A percentile compares a stretch with the other conserved stretches of the same genome.
phyloP scores from a whole-genome alignment of 2,113 vertebrate species.

The Arvicanthis niloticus region DNA sequence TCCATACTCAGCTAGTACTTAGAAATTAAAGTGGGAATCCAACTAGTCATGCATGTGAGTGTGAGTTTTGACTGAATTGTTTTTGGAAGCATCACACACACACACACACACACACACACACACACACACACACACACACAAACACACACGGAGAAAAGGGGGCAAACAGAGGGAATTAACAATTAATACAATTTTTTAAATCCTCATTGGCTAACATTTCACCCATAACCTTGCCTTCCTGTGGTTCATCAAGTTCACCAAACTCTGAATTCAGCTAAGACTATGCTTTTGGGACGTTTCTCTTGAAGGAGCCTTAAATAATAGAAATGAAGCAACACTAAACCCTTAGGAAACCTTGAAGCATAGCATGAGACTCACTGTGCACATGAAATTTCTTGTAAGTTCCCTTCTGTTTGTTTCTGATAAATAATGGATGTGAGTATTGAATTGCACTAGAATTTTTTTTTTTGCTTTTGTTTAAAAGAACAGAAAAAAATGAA shows the following conservation, averaged over 20 bases:
- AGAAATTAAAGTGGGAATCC: neutral
- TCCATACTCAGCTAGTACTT: neutral
- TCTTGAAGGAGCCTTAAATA: neutral
- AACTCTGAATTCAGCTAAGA: neutral
- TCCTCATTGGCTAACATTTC: neutral
- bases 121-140: neutral
- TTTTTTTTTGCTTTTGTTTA: neutral
- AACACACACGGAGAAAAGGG: neutral
- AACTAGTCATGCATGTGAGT: neutral
- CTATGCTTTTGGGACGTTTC: neutral
- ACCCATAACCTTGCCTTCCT: neutral
- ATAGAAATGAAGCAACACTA: neutral
- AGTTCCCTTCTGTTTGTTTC: constrained; percentile 28
- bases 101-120: neutral
- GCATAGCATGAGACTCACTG: neutral
- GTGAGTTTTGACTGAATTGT: neutral
- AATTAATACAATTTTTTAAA: neutral
- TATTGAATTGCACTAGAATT: constrained; percentile 43
- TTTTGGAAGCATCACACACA: neutral
- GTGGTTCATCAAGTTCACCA: neutral
- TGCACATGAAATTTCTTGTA: neutral
- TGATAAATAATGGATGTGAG: constrained; percentile 35
- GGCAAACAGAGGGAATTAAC: neutral
- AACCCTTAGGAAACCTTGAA: neutral
- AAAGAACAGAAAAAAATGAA: neutral